A percentile compares a stretch with the other conserved stretches of the same genome.
These are phyloP conservation scores for Aphaenogaster ashmeadi DNA, from an alignment of 1,140 invertebrate genomes.

Conservation along the genomic window DNA sequence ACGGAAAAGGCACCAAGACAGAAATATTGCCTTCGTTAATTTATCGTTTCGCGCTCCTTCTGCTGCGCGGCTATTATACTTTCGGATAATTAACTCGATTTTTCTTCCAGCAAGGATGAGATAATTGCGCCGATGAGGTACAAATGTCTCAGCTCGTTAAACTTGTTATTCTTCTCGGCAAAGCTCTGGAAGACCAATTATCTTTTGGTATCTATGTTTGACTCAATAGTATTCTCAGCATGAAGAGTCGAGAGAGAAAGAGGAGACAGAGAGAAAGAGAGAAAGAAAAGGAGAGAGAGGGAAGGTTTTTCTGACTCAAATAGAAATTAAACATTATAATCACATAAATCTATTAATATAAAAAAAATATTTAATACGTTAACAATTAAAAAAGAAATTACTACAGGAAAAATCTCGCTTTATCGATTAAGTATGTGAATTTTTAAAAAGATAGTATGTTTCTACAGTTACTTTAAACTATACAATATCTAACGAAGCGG, in stretches of 20 bases:
- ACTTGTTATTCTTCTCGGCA: constrained; percentile 72
- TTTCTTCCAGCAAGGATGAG: constrained; percentile 75
- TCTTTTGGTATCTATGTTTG: constrained; percentile 50
- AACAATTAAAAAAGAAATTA: constrained; percentile 11
- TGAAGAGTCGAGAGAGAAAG: not conserved
- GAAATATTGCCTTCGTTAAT: constrained; percentile 78
- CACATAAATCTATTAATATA: not conserved
- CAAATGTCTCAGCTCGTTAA: constrained; percentile 78
- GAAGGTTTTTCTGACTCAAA: not conserved
- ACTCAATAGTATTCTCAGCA: constrained; percentile 32
- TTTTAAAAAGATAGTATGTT: constrained; percentile 16
- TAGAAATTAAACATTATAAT: constrained; percentile 3
- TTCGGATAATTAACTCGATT: constrained; percentile 80
- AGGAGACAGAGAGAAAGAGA: not conserved
- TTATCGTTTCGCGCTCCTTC: constrained; percentile 64
- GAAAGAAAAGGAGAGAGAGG: not conserved
- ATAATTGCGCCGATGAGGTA: constrained; percentile 78
- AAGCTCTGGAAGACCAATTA: constrained; percentile 71
- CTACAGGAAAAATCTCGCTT: not conserved
- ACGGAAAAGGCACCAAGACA: constrained; percentile 67
- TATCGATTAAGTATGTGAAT: not conserved
- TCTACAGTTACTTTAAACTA: constrained; percentile 1
- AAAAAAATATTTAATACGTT: not conserved
- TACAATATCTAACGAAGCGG: constrained; percentile 13
- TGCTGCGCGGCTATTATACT: constrained; percentile 71